Evolutionary conservation across 2,888 invertebrate species (phyloP), one percentile per base, ranked within the genome.

Genomic region (Sesamia inferens): DNA sequence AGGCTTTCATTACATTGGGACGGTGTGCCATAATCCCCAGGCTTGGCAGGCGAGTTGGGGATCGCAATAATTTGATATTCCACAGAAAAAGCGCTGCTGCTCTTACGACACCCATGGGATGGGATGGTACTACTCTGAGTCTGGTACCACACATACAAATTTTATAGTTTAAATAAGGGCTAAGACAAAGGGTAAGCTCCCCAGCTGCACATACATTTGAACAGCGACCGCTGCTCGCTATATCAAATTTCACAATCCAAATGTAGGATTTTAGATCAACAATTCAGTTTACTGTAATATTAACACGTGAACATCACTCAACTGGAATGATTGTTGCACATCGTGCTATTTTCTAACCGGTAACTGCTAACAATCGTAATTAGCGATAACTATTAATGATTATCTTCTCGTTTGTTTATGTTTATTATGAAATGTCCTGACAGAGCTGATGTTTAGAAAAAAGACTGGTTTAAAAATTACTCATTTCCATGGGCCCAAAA

Each of bases 221-320:
- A 51, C 31, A 55, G n/a, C 14, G 10, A 51, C 19, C 22, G 47
- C 2, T 19, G 11, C 59, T 47, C 24, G 47, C 55, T 68, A 58
- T 19, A 63, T 58, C 13, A 62, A 69, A 69, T 31, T 75, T 51
- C 63, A 63, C 51, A 59, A 76, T n/a, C 51, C 4, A 2, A 54
- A 76, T 76, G 51, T 76, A 76, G 58, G 39, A 65, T 58, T 55
- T 59, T 55, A 59, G 68, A 59, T 2, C 76, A 66, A 48, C 31
- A 8, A 55, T 59, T 48, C n/a, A 47, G 22, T 67, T 59, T 42
- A 51, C 16, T 47, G 61, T 62, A 51, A 39, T 8, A 59, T 22
- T 22, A 44, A 7, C 44, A 62, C 55, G 64, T 31, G 31, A 59
- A 42, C 42, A 67, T 76, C 61, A 19, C 6, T 77, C 48, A 65